phyloP scores from a whole-genome alignment of 2,888 invertebrate genomes.

The Aphidius colemani region DNA sequence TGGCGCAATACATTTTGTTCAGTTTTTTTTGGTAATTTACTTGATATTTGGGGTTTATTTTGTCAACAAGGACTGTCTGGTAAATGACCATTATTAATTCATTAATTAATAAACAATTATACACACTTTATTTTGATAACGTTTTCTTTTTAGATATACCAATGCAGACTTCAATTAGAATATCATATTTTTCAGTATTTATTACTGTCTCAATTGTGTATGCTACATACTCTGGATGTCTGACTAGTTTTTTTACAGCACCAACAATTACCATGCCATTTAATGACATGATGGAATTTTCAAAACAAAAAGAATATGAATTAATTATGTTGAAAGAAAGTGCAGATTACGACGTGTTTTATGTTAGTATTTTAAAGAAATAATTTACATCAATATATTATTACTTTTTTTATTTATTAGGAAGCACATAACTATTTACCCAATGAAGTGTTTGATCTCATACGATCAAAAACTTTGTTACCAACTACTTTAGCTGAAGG shows the following conservation, averaged over 20 bases:
- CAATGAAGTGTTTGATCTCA: conserved; percentile 31
- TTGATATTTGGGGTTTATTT: conserved; percentile 44
- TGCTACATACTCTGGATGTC: conserved; percentile 34
- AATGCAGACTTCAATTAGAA: conserved; percentile 36
- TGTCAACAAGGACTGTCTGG: conserved; percentile 47
- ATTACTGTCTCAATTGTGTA: conserved; percentile 30
- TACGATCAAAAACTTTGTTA: conserved; percentile 36
- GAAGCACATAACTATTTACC: conserved; percentile 33
- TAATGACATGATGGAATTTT: conserved; percentile 42
- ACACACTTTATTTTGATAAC: too few relatives aligned
- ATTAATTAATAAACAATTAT: not conserved
- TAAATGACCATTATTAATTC: conserved; percentile 23
- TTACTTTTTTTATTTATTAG: not conserved
- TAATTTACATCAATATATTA: too few relatives aligned
- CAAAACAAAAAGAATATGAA: conserved; percentile 42
- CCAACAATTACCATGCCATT: conserved; percentile 41
- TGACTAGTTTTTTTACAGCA: conserved; percentile 36
- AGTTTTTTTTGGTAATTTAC: conserved; percentile 34
- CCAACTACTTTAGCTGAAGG: conserved; percentile 37
- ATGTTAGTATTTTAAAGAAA: conserved; percentile 27
- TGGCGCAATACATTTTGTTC: not conserved
- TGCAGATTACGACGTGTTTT: conserved; percentile 42
- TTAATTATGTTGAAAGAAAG: conserved; percentile 42
- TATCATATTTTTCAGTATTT: conserved; percentile 42
- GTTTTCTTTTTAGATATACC: conserved; percentile 39